Base-by-base conservation (phyloP, 1,140 invertebrate genomes). In the Geopemphigus sp. region DNA sequence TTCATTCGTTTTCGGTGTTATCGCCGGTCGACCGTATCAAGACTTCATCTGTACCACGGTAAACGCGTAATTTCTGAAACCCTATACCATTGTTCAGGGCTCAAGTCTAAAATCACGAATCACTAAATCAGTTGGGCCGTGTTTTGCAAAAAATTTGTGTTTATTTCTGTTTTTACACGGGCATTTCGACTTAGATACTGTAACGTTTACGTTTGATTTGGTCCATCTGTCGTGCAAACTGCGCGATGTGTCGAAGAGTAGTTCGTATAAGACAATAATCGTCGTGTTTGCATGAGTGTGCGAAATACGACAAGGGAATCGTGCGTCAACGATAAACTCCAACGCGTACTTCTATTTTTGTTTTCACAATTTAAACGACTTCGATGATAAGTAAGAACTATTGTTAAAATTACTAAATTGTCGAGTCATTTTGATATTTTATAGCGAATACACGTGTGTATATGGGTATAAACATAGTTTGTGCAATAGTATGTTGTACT, bases 91-190 rank as follows among this genome's bases (percentile, higher is more conserved):
- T 26, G 45, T 68, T 14, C 6, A 26, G 15, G 19, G 11, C 39
- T n/a, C 32, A 47, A 68, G 24, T 68, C 22, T 68, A 68, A 68
- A 61, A 61, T 32, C 26, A 32, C 22, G 29, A 68, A 68, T 68
- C 39, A 68, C 64, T 24, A 68, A 68, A 68, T 68, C 66, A 68
- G 66, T 68, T 68, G 66, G 45, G 47, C 66, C 47, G 47, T 14
- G 24, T 68, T 50, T 50, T 26, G 8, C 45, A 8, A 50, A 1
- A 50, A 68, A 17, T 68, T 17, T 14, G 39, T 45, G 39, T 50
- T 39, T 68, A 24, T 50, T 24, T 50, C 10, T 50, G 39, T 50
- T 68, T 24, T 19, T 26, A 5, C 39, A 15, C n/a, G n/a, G 24
- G 22, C 1, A 50, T 50, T 8, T 50, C 15, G 29, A 63, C 0